Evolutionary conservation across 2,113 vertebrate genomes (phyloP).

Genomic region (Lophotis ruficrista): DNA sequence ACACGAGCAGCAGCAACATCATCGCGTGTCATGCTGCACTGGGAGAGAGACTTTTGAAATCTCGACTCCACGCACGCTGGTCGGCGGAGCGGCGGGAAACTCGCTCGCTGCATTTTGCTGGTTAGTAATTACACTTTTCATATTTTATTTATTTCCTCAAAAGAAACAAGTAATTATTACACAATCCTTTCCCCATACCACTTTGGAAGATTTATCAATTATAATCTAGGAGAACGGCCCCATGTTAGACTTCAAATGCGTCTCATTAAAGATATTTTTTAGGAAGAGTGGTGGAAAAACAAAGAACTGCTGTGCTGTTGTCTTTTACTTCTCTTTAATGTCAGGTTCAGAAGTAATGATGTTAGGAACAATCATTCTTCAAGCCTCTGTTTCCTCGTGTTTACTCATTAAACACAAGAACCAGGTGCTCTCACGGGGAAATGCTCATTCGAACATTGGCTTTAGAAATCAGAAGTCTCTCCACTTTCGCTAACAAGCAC

Average conservation of each 20-base stretch:
- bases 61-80: background rate
- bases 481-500: slow-evolving; percentile 64
- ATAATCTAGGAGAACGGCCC: slow-evolving; percentile 66
- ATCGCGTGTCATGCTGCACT: background rate
- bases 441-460: slow-evolving; percentile 60
- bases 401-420: slow-evolving; percentile 76
- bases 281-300: slow-evolving; percentile 66
- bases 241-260: slow-evolving; percentile 65
- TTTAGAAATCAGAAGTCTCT: slow-evolving; percentile 69
- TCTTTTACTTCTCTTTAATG: slow-evolving; percentile 60
- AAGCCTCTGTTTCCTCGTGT: slow-evolving; percentile 70
- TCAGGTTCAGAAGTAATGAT: slow-evolving; percentile 66
- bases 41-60: slow-evolving; percentile 36
- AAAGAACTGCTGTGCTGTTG: slow-evolving; percentile 75
- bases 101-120: background rate
- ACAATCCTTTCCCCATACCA: slow-evolving; percentile 43
- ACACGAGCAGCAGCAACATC: background rate
- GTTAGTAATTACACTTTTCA: slow-evolving; percentile 67
- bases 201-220: slow-evolving; percentile 72
- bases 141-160: slow-evolving; percentile 76
- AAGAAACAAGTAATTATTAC: slow-evolving; percentile 70
- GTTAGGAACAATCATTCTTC: slow-evolving; percentile 73
- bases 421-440: slow-evolving; percentile 70
- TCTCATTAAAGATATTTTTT: slow-evolving; percentile 65
- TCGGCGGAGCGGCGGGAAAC: slow-evolving; percentile 37